Evolutionary conservation across 2,113 vertebrate species (phyloP).

Genomic region (Salvelinus alpinus): DNA sequence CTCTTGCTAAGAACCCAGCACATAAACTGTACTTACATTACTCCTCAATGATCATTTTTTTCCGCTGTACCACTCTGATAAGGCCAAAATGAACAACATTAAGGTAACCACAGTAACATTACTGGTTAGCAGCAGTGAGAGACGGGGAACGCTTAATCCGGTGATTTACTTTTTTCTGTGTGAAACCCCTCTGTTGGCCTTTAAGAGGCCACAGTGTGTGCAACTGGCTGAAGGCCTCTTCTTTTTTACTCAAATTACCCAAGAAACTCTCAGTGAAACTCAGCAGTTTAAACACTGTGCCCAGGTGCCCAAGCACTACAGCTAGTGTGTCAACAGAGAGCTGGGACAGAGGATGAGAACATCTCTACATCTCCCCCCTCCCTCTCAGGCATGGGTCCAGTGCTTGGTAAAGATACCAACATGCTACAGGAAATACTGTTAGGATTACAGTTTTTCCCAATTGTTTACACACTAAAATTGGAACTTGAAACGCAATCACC

Average conservation of each 20-base stretch:
- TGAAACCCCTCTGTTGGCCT: constrained; percentile 1
- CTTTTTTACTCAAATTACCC: constrained; percentile 21
- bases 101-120: neutral
- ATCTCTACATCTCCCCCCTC: neutral
- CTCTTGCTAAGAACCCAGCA: constrained; percentile 2
- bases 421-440: neutral
- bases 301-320: constrained; percentile 13
- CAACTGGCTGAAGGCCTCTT: neutral
- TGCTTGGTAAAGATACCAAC: neutral
- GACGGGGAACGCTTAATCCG: constrained; percentile 5
- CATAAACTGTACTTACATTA: neutral
- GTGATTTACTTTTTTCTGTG: constrained; percentile 20
- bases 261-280: constrained; percentile 39
- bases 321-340: constrained; percentile 1
- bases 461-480: no score
- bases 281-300: constrained; percentile 32
- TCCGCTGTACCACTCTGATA: neutral
- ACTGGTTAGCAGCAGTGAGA: neutral
- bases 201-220: neutral
- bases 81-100: neutral
- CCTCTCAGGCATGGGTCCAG: neutral
- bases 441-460: neutral
- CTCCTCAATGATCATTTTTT: neutral
- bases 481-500: no score
- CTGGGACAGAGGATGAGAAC: constrained; percentile 10